These are phyloP conservation scores for Plotosus lineatus DNA, from an alignment of 2,113 vertebrate genomes.

Conservation along the genomic window DNA sequence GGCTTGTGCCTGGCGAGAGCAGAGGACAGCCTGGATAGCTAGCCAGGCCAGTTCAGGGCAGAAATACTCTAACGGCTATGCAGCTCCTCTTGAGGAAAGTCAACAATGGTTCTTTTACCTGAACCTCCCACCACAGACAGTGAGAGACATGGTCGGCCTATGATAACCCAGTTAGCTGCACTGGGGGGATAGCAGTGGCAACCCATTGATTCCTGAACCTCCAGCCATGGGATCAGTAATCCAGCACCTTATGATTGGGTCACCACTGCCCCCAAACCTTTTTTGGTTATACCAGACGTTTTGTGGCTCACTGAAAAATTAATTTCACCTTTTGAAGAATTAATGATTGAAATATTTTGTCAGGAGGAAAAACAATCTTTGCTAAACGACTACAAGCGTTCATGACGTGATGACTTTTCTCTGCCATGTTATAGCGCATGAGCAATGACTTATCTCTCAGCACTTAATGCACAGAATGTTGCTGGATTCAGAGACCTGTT, in stretches of 20 bases:
- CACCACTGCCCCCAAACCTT: not conserved
- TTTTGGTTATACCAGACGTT: not conserved
- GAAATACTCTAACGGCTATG: no score
- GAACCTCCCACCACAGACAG: no score
- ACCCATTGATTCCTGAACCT: no score
- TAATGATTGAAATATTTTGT: not conserved
- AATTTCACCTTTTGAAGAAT: not conserved
- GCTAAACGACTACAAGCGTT: not conserved
- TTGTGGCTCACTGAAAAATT: not conserved
- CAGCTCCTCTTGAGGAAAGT: no score
- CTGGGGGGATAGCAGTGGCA: no score
- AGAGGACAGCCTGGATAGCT: no score
- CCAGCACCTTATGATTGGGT: not conserved
- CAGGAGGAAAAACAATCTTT: not conserved
- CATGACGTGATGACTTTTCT: not conserved
- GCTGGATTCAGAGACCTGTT: not conserved
- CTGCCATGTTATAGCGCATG: not conserved
- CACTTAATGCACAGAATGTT: not conserved
- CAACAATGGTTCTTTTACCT: no score
- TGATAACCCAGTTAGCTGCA: no score
- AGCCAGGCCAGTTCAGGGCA: no score
- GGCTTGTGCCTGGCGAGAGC: no score
- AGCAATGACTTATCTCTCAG: not conserved
- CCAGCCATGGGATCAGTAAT: no score
- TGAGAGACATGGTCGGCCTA: no score